These are phyloP conservation scores for Nibea albiflora DNA, from an alignment of 2,113 vertebrate genomes.

Conservation along the genomic window DNA sequence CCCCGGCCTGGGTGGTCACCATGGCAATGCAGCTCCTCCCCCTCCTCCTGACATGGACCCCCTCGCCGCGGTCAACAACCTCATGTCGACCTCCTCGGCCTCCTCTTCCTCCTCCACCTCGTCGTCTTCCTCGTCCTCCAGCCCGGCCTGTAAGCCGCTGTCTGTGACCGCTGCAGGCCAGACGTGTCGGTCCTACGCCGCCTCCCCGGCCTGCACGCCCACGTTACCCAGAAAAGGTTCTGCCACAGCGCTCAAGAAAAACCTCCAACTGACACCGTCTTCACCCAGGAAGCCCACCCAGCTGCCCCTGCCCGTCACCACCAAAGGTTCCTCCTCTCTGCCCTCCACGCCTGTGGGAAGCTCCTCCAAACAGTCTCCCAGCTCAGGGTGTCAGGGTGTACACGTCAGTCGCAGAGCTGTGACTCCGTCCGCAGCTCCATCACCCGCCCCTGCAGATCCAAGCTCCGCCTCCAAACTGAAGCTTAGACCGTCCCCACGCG, in stretches of 20 bases:
- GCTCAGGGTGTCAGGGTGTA: slow-evolving; percentile 30
- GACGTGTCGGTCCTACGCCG: slow-evolving; percentile 69
- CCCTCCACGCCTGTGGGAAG: slow-evolving; percentile 50
- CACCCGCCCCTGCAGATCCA: not conserved
- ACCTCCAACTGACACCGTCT: slow-evolving; percentile 56
- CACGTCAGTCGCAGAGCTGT: slow-evolving; percentile 29
- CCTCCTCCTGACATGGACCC: slow-evolving; percentile 90
- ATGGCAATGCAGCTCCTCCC: slow-evolving; percentile 73
- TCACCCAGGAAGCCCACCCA: slow-evolving; percentile 76
- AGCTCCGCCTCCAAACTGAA: slow-evolving; percentile 64
- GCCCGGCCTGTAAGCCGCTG: slow-evolving; percentile 69
- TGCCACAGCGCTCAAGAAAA: slow-evolving; percentile 66
- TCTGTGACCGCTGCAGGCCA: slow-evolving; percentile 44
- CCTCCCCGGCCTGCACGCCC: slow-evolving; percentile 80
- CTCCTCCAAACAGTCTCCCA: slow-evolving; percentile 47
- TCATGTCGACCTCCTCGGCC: slow-evolving; percentile 69
- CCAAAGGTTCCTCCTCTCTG: slow-evolving; percentile 64
- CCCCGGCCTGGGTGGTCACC: slow-evolving; percentile 69
- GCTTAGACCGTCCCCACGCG: slow-evolving; percentile 58
- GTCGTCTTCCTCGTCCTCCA: slow-evolving; percentile 53
- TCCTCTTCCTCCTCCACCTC: slow-evolving; percentile 69
- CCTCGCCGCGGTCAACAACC: slow-evolving; percentile 87
- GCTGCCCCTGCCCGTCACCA: slow-evolving; percentile 58
- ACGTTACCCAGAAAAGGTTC: slow-evolving; percentile 66
- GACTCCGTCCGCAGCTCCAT: slow-evolving; percentile 52